Evolutionary conservation across 1,140 invertebrate genomes (phyloP).

Genomic region (Heliconius himera): DNA sequence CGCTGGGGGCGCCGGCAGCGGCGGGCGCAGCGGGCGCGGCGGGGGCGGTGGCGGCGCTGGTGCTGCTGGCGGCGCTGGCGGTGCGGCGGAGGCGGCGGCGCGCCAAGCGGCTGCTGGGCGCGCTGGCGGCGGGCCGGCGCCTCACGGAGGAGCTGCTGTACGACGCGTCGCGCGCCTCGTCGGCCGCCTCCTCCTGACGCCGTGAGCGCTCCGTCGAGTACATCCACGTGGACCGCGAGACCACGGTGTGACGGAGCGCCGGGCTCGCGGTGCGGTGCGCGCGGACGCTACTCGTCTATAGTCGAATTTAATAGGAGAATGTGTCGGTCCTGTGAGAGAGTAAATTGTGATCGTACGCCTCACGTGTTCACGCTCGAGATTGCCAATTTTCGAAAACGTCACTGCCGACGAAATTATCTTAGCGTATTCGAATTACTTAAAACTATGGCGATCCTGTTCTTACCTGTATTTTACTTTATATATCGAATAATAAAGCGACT

Average conservation of each 20-base stretch:
- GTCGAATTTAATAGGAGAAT: conserved; percentile 33
- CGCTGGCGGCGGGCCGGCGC: conserved; percentile 82
- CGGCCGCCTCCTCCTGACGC: conserved; percentile 87
- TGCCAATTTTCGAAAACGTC: conserved; percentile 40
- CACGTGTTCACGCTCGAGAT: conserved; percentile 36
- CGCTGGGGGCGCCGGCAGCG: conserved; percentile 74
- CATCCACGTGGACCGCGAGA: conserved; percentile 93
- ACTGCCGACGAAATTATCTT: conserved; percentile 42
- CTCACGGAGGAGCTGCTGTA: conserved; percentile 83
- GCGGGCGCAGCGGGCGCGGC: conserved; percentile 71
- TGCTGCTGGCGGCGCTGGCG: conserved; percentile 56
- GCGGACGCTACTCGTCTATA: conserved; percentile 29
- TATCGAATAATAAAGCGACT: conserved; percentile 6
- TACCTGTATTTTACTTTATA: conserved; percentile 34
- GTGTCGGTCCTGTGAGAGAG: conserved; percentile 22
- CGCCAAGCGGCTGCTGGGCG: conserved; percentile 78
- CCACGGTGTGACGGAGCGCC: conserved; percentile 87
- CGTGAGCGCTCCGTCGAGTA: conserved; percentile 93
- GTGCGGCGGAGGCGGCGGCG: conserved; percentile 68
- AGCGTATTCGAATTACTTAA: conserved; percentile 31
- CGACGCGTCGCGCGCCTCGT: conserved; percentile 82
- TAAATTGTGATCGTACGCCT: conserved; percentile 27
- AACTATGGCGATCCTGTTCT: conserved; percentile 23
- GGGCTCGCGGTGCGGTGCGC: conserved; percentile 15
- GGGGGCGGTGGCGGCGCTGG: conserved; percentile 72